Conservation (phyloP, 2,888 invertebrate species). For the Hydraecia micacea region DNA sequence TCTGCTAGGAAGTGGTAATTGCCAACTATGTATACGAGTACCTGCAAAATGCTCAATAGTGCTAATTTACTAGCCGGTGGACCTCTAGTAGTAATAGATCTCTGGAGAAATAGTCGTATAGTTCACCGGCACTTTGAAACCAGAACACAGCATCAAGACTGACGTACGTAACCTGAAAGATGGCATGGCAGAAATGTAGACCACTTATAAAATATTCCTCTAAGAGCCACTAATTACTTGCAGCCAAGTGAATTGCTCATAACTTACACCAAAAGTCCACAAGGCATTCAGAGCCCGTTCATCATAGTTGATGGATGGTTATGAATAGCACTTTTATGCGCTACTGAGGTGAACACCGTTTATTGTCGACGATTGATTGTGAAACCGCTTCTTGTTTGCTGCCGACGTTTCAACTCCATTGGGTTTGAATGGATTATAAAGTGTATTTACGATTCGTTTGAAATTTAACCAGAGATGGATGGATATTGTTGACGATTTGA, state of each 20-base stretch:
- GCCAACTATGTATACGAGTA: background rate
- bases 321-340: slow-evolving; percentile 82
- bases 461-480: slow-evolving; percentile 59
- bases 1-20: background rate
- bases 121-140: background rate
- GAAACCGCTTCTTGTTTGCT: slow-evolving; percentile 66
- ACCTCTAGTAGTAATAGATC: too few species aligned
- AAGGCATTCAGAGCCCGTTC: slow-evolving; percentile 73
- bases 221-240: slow-evolving; percentile 35
- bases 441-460: slow-evolving; percentile 63
- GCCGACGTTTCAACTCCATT: slow-evolving; percentile 66
- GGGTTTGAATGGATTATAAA: slow-evolving; percentile 68
- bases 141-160: background rate
- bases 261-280: slow-evolving; percentile 62
- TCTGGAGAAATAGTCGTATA: background rate
- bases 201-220: slow-evolving; percentile 20
- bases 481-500: slow-evolving; percentile 54
- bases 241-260: slow-evolving; percentile 42
- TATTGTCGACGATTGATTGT: slow-evolving; percentile 70
- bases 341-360: slow-evolving; percentile 70
- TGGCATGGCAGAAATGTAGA: slow-evolving; percentile 14
- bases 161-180: background rate
- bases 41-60: background rate
- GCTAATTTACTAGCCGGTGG: background rate
- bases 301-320: slow-evolving; percentile 82